Conservation (phyloP, 2,888 invertebrate species). For the Mellilla xanthometata region DNA sequence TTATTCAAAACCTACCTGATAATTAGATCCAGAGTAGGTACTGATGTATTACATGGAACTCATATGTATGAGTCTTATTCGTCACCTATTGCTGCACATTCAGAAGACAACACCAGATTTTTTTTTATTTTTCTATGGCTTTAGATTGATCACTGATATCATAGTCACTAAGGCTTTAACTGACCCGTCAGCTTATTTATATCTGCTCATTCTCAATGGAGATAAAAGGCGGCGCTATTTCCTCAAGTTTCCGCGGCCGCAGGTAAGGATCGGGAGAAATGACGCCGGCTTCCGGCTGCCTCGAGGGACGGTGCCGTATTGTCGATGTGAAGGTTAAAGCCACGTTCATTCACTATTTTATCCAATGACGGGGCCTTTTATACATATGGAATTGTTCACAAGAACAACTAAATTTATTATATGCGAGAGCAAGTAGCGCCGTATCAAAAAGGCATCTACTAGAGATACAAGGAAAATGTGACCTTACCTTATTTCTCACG, state of each 20-base stretch:
- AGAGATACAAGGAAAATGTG: too few species aligned
- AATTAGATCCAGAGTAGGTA: too few species aligned
- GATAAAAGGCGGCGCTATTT: constrained; percentile 58
- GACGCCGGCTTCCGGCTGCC: constrained; percentile 21
- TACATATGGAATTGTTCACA: constrained; percentile 1
- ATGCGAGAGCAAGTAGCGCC: too few species aligned
- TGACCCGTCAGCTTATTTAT: constrained; percentile 75
- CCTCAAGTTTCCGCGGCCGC: constrained; percentile 42
- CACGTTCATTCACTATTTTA: constrained; percentile 23
- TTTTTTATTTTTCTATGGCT: too few species aligned
- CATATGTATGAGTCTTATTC: too few species aligned
- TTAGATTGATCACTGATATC: constrained; percentile 7
- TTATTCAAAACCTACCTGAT: too few species aligned
- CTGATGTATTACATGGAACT: too few species aligned
- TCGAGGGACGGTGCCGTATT: constrained; percentile 17
- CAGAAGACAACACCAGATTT: not conserved
- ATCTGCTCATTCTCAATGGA: constrained; percentile 64
- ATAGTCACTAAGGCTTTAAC: constrained; percentile 39
- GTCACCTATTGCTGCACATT: too few species aligned
- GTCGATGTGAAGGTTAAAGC: constrained; percentile 20
- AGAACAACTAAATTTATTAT: not conserved
- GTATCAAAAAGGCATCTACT: too few species aligned
- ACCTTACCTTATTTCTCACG: too few species aligned
- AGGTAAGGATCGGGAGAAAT: constrained; percentile 21
- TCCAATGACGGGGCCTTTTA: constrained; percentile 6